Evolutionary conservation across 2,888 invertebrate species (phyloP).

Genomic region (Masnerella sp.): DNA sequence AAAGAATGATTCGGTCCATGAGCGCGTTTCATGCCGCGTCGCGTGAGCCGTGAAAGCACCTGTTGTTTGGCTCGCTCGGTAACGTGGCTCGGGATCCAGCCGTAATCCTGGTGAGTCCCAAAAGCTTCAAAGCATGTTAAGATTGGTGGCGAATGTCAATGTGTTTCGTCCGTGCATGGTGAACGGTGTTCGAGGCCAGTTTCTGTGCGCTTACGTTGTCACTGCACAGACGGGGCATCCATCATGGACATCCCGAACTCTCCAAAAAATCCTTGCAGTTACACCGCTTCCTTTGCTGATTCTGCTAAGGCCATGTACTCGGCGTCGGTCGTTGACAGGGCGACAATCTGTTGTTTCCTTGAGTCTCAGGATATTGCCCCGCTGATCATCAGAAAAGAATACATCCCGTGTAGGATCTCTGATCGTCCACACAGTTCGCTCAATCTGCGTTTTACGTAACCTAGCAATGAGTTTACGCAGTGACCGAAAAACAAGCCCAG

Average conservation of each 20-base stretch:
- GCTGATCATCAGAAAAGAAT: neutral
- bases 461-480: neutral
- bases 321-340: neutral
- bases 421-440: conserved; percentile 4
- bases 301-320: neutral
- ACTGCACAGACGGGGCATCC: neutral
- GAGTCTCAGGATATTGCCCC: conserved; percentile 2
- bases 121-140: too few species aligned
- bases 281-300: neutral
- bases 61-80: too few species aligned
- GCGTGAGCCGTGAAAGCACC: too few species aligned
- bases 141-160: neutral
- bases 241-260: neutral
- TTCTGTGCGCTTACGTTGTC: neutral
- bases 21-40: too few species aligned
- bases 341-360: neutral
- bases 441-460: conserved; percentile 13
- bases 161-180: neutral
- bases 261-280: neutral
- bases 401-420: neutral
- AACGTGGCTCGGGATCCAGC: too few species aligned
- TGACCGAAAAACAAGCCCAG: conserved; percentile 3
- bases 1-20: too few species aligned
- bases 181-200: neutral
- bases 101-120: too few species aligned